Evolutionary conservation across 2,888 invertebrate species (phyloP), one percentile per base, ranked within the genome.

Genomic region (Shargacucullia verbasci): DNA sequence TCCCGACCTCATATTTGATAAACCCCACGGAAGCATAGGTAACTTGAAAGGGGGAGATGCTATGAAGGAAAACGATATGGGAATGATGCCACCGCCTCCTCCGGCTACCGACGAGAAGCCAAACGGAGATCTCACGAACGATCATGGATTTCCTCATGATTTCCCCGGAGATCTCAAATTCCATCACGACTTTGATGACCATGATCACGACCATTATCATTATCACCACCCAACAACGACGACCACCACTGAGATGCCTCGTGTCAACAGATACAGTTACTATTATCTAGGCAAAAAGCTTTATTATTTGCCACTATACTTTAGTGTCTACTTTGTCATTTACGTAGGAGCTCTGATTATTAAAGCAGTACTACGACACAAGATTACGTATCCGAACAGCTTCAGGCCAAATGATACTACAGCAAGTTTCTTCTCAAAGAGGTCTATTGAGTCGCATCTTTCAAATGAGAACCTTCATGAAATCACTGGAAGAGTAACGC

Each of bases 301-400:
- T 33, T 97, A 96, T 94, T 97, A 97, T 80, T 91, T 97, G 62
- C 97, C 97, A 0, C 85, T 97, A 40, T 97, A 97, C 84, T 97
- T 97, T 82, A 96, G 96, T 81, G 95, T 97, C 11, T 97, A 96
- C 73, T 95, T 96, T 70, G 95, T 95, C 47, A 88, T 96, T 56
- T 97, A 97, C 78, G 96, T 97, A 0, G 96, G 95, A 1, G 96
- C 96, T 13, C 90, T 97, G 25, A 96, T 97, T 59, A 91, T 97
- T 27, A 97, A 97, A 83, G 96, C 96, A 3, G 95, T 97, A 33
- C 94, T 96, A 33, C 94, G 96, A 59, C 97, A 97, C 83, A 97
- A 97, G 86, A 96, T 97, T 52, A 94, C 94, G 12, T 95, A 95
- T 75, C 95, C 95, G 14, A 95, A 95, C 73, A 94, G 95, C 73